phyloP scores from a whole-genome alignment of 2,888 invertebrate genomes.

The Apotomis turbidana region DNA sequence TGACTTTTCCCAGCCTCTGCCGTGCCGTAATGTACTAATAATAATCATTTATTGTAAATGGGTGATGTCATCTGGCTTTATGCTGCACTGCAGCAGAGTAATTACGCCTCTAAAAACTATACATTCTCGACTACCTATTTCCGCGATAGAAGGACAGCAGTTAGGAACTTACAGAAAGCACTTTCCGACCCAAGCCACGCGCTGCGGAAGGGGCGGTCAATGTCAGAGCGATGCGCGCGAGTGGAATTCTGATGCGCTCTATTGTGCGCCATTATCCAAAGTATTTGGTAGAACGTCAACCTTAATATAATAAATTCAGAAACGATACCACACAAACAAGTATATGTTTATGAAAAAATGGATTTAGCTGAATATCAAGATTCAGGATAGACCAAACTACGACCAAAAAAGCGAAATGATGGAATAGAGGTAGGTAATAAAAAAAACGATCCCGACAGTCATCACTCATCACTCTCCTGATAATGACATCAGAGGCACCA shows the following conservation, averaged over 20 bases:
- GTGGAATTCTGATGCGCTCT: constrained; percentile 44
- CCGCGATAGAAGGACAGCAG: constrained; percentile 17
- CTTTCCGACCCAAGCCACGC: constrained; percentile 55
- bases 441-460: too few relatives aligned
- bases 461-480: too few relatives aligned
- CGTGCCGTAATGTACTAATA: too few relatives aligned
- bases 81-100: neutral
- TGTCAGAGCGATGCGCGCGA: constrained; percentile 54
- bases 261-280: constrained; percentile 18
- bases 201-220: constrained; percentile 59
- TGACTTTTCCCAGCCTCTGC: too few relatives aligned
- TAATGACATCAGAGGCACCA: too few relatives aligned
- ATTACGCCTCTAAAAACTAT: neutral
- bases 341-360: too few relatives aligned
- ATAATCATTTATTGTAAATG: too few relatives aligned
- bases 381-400: too few relatives aligned
- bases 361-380: too few relatives aligned
- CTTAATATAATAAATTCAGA: neutral
- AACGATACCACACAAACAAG: too few relatives aligned
- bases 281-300: neutral
- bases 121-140: neutral
- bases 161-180: constrained; percentile 24
- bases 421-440: too few relatives aligned
- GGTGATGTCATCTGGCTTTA: neutral
- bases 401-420: too few relatives aligned